Evolutionary conservation across 2,113 vertebrate genomes (phyloP), one percentile per base, ranked within the genome.

Genomic region (Marmota monax): DNA sequence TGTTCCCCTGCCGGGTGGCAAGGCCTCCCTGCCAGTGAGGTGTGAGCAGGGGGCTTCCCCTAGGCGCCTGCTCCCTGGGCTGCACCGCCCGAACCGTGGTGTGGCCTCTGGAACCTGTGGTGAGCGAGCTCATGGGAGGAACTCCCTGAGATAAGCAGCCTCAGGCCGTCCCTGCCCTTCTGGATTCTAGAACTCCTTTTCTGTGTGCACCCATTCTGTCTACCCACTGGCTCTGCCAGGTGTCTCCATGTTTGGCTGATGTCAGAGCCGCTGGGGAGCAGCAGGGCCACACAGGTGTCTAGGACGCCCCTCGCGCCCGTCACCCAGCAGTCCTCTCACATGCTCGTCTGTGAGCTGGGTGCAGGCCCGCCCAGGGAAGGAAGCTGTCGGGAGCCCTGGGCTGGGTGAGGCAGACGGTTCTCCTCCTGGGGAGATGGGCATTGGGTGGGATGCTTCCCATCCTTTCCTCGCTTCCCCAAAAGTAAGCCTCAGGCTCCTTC

Each of bases 21-120:
- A 13, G 34, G 9, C n/a, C 14, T 0, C 45, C 0, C 56, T 10
- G 0, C 29, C 20, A 2, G 27, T 4, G 10, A 27, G 63, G 45
- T 13, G 29, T 76, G 61, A 39, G 32, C 53, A 23, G 23, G 1
- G 23, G 53, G 2, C 45, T 1, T 39, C 48, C 22, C 78, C 63
- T 65, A 7, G n/a, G 53, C 8, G 34, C 29, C 85, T 23, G 11
- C 3, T 14, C 23, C 65, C 58, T 39, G 42, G 1, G 6, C 53
- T 5, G 1, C 3, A 1, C 61, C 12, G 48, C 48, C 48, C 67
- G 7, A 7, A 45, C 65, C 39, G 56, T n/a, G 11, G n/a, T 3
- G 27, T 61, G 39, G 90, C 63, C 34, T 61, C 83, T 73, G 53
- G 58, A 10, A 9, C 1, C 1, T 12, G 88, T 1, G 4, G 0